These are phyloP conservation scores for Rhagoletis zephyria DNA, from an alignment of 1,140 invertebrate genomes.

Conservation along the genomic window DNA sequence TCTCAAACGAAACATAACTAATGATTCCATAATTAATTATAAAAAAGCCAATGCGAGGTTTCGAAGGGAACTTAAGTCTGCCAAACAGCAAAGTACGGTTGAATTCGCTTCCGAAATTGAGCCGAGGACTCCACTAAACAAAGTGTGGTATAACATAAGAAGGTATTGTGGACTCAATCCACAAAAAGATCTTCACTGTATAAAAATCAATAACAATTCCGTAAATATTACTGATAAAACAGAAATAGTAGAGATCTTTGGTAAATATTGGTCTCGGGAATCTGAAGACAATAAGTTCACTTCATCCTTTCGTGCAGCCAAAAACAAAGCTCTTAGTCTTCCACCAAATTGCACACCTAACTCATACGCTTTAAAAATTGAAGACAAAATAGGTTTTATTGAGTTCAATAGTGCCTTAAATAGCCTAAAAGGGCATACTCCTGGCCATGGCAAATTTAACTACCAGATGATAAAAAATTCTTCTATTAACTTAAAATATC, in stretches of 20 bases:
- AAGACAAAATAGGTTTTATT: neutral
- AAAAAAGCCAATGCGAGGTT: conserved; percentile 28
- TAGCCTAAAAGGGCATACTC: neutral
- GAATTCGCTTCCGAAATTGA: neutral
- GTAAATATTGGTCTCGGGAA: neutral
- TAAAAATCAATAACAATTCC: neutral
- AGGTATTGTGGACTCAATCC: neutral
- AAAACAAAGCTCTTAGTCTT: neutral
- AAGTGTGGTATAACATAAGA: too few species aligned
- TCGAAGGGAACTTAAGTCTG: neutral
- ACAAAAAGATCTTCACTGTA: neutral
- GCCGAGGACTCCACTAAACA: too few species aligned
- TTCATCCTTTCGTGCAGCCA: neutral
- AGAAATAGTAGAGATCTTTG: conserved; percentile 12
- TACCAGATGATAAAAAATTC: neutral
- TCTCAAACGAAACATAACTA: too few species aligned
- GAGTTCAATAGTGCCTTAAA: conserved; percentile 3
- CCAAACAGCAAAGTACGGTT: neutral
- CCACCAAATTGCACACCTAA: neutral
- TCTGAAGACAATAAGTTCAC: conserved; percentile 29
- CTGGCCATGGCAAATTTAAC: neutral
- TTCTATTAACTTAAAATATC: neutral
- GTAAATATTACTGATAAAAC: conserved; percentile 2
- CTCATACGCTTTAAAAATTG: neutral
- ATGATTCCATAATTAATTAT: conserved; percentile 1